These are phyloP conservation scores for Anguilla marmorata DNA, from an alignment of 2,797 vertebrate genomes.

Conservation along the genomic window DNA sequence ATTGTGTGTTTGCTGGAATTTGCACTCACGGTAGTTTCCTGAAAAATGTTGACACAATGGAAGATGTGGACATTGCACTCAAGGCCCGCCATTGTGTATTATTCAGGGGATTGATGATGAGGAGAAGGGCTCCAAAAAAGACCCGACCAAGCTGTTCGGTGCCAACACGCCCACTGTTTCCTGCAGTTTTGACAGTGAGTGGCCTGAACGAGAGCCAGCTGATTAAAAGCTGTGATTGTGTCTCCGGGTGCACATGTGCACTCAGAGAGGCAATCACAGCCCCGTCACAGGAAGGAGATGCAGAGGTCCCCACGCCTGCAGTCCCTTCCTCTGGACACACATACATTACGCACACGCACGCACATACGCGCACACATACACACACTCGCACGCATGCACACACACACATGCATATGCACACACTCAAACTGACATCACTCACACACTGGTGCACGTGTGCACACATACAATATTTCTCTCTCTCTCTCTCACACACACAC, in stretches of 20 bases:
- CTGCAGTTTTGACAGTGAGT: slow-evolving; percentile 88
- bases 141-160: slow-evolving; percentile 80
- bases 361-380: background rate
- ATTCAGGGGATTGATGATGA: slow-evolving; percentile 84
- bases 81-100: slow-evolving; percentile 20
- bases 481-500: background rate
- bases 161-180: slow-evolving; percentile 93
- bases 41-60: background rate
- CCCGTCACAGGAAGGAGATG: background rate
- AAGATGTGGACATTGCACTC: background rate
- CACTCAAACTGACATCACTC: background rate
- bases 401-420: background rate
- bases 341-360: background rate
- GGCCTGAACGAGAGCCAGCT: background rate
- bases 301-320: background rate
- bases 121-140: slow-evolving; percentile 72
- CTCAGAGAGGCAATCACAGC: background rate
- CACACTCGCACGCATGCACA: background rate
- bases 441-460: background rate
- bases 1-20: background rate
- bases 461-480: background rate
- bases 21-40: background rate
- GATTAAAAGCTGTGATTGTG: background rate
- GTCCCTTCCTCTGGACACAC: background rate
- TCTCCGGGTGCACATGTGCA: background rate